A percentile compares a stretch with the other conserved stretches of the same genome.
These are phyloP conservation scores for Heliconius hermathena DNA, from an alignment of 1,140 invertebrate genomes.

Conservation along the genomic window DNA sequence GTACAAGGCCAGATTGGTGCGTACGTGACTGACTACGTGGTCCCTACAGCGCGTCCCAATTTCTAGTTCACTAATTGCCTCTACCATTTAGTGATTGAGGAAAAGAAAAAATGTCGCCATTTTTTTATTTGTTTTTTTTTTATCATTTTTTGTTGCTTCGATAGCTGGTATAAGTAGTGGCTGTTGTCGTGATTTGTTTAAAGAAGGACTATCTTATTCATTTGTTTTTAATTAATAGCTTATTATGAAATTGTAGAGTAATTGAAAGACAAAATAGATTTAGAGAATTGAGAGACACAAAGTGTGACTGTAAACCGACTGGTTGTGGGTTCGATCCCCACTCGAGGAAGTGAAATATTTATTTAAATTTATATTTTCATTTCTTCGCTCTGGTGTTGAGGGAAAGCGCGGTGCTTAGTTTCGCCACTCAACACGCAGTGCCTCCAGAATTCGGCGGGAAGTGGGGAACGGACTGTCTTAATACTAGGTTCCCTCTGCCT, in stretches of 20 bases:
- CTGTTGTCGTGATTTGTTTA: neutral
- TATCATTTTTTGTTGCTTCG: neutral
- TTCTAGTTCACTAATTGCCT: neutral
- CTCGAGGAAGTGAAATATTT: no score
- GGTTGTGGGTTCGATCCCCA: no score
- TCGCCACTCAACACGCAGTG: no score
- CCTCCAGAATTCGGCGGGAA: no score
- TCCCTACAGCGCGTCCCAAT: slow-evolving; percentile 6
- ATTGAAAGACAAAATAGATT: no score
- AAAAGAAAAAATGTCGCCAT: neutral
- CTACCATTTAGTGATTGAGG: slow-evolving; percentile 9
- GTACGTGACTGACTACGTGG: neutral
- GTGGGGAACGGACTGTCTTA: no score
- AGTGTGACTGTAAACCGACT: no score
- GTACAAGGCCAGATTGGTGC: neutral
- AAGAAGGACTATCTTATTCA: neutral
- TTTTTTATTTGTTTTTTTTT: neutral
- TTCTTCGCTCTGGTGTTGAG: no score
- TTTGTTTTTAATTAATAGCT: neutral
- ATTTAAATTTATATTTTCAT: no score
- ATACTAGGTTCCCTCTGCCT: no score
- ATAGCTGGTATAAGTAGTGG: neutral
- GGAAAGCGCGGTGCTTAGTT: no score
- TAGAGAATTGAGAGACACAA: no score
- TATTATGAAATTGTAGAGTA: neutral